Percentiles rank a stretch among this genome's conserved stretches.
Conservation (phyloP, 2,888 invertebrate genomes). For the Dusona sp. region DNA sequence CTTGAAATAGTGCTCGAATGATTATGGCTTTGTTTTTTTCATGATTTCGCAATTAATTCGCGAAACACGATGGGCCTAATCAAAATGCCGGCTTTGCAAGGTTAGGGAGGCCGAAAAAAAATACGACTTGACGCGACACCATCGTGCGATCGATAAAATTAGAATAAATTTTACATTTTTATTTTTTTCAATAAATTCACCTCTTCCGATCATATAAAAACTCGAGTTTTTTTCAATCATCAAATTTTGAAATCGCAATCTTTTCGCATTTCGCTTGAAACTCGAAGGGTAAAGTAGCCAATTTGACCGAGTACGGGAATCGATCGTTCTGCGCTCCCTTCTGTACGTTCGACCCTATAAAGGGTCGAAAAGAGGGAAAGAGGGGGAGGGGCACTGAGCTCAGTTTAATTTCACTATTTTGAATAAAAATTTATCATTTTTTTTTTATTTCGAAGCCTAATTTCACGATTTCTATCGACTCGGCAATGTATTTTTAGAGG, state of each 20-base stretch:
- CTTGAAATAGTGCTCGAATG: neutral
- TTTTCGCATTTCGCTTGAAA: neutral
- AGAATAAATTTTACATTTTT: neutral
- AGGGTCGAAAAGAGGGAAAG: neutral
- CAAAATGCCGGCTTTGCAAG: slow-evolving; percentile 3
- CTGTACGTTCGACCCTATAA: neutral
- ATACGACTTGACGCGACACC: slow-evolving; percentile 9
- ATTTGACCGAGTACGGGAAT: slow-evolving; percentile 35
- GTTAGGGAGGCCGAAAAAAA: neutral
- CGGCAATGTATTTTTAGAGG: neutral
- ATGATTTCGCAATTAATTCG: neutral
- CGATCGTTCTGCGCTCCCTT: slow-evolving; percentile 23
- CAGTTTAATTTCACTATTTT: neutral
- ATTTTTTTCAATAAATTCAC: neutral
- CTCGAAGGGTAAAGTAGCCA: slow-evolving; percentile 23
- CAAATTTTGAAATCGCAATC: neutral
- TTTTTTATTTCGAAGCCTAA: neutral
- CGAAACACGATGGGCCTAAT: neutral
- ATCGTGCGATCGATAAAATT: slow-evolving; percentile 3
- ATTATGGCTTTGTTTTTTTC: neutral
- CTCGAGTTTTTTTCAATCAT: neutral
- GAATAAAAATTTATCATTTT: neutral
- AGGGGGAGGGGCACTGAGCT: neutral
- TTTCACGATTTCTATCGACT: neutral
- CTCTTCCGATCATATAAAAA: neutral